Percentiles rank a stretch among this genome's conserved stretches.
phyloP scores from a whole-genome alignment of 2,113 vertebrate species.

The Sapayoa aenigma region DNA sequence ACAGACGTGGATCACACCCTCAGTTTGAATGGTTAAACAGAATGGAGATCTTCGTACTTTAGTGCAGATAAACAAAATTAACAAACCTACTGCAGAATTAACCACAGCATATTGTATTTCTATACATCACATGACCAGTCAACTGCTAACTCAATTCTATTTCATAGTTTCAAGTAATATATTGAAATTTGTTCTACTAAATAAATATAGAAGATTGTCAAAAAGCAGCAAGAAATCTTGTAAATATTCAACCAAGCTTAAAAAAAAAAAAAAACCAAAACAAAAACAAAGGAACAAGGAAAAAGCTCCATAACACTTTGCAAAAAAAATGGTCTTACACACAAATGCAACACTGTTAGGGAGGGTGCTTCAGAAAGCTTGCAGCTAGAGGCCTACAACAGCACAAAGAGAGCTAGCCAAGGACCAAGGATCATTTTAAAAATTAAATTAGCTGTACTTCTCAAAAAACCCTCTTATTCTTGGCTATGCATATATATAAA shows the following conservation, averaged over 20 bases:
- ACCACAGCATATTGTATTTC: constrained; percentile 73
- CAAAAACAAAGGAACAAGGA: background rate
- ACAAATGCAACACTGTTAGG: constrained; percentile 69
- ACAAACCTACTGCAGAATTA: constrained; percentile 71
- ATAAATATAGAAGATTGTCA: constrained; percentile 92
- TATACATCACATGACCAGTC: constrained; percentile 61
- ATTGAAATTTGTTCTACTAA: constrained; percentile 72
- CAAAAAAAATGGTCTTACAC: constrained; percentile 24
- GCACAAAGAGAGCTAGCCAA: constrained; percentile 71
- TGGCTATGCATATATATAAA: constrained; percentile 1
- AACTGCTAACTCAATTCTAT: constrained; percentile 70
- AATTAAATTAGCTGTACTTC: constrained; percentile 17
- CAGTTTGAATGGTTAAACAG: constrained; percentile 65
- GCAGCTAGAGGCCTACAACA: constrained; percentile 77
- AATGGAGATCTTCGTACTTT: constrained; percentile 69
- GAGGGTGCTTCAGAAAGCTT: constrained; percentile 79
- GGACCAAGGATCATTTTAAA: constrained; percentile 1
- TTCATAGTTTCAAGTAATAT: constrained; percentile 79
- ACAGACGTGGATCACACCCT: constrained; percentile 60
- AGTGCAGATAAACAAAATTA: constrained; percentile 74
- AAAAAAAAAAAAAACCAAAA: constrained; percentile 52
- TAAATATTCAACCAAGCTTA: constrained; percentile 70
- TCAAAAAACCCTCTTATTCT: constrained; percentile 14
- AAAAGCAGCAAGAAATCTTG: constrained; percentile 83
- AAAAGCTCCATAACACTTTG: constrained; percentile 66